Conservation (phyloP, 1,140 invertebrate genomes). For the Popillia japonica region DNA sequence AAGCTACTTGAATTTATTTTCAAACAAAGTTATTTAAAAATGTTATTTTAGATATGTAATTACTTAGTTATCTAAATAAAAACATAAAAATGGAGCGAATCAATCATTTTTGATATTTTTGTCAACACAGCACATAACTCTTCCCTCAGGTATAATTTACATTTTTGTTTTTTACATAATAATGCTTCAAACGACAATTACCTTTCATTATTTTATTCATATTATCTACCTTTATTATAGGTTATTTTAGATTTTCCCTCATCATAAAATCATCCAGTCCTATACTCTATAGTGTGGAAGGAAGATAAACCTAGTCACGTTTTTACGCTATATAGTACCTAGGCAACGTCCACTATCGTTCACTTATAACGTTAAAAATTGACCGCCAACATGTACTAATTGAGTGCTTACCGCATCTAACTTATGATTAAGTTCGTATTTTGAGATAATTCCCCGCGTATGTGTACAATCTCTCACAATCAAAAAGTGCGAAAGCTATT, state of each 20-base stretch:
- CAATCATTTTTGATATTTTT: too few relatives aligned
- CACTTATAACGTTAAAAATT: constrained; percentile 31
- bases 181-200: neutral
- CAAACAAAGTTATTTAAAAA: too few relatives aligned
- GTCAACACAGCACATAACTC: too few relatives aligned
- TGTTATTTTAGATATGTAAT: too few relatives aligned
- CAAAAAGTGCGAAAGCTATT: constrained; percentile 40
- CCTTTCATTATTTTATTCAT: neutral
- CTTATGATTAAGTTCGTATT: constrained; percentile 45
- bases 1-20: too few relatives aligned
- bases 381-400: constrained; percentile 44
- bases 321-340: neutral
- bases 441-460: constrained; percentile 43
- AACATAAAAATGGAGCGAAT: too few relatives aligned
- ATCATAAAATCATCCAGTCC: neutral
- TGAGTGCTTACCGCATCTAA: constrained; percentile 43
- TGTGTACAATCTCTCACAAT: constrained; percentile 41
- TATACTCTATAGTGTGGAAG: neutral
- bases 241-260: constrained; percentile 18
- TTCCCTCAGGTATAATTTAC: neutral
- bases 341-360: constrained; percentile 9
- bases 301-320: constrained; percentile 13
- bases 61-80: too few relatives aligned
- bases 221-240: constrained; percentile 16
- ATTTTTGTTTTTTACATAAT: neutral